Base-by-base conservation (phyloP, 2,888 invertebrate genomes). In the Clostera curtula region DNA sequence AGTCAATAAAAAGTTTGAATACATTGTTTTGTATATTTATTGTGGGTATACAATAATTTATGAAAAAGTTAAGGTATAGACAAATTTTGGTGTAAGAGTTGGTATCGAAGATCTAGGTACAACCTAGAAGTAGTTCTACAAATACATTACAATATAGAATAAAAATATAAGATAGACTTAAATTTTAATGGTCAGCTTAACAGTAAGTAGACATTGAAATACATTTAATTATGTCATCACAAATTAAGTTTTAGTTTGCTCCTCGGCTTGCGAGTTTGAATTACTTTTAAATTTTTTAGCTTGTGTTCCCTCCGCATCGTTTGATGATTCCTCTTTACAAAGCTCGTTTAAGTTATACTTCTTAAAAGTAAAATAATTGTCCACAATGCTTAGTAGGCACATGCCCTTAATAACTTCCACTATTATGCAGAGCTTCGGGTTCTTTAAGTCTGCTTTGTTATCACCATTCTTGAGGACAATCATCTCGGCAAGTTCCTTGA, bases 281-380 rank as follows among this genome's bases (percentile, higher is more conserved):
- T 60, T 60, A 43, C 65, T 56, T 48, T 82, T 82, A 38, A 77
- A 70, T 45, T 79, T 79, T 53, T 83, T 83, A 2, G 82, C 72
- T 56, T 77, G 69, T 18, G 68, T 68, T 44, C 54, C 82, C 30
- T 73, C 82, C 2, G 56, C 40, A 34, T 82, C 82, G 49, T 66
- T 71, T n/a, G 45, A 34, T 17, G 56, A 25, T 22, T 82, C 79
- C 4, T 77, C 77, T 48, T 82, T 83, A 49, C 71, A 73, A 39
- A 88, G 57, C 67, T 94, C 93, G 34, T 89, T 68, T 33, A 96
- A 76, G 80, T 97, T 97, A 72, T 93, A 97, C 64, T 95, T 96
- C 49, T 90, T 92, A 60, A 88, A 90, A 40, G 87, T 87, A 52
- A 87, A 86, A 70, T 93, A 97, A 66, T 95, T 88, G 13, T 91